A percentile compares a stretch with the other conserved stretches of the same genome.
phyloP scores from a whole-genome alignment of 2,113 vertebrate genomes.

The Anoura caudifer region DNA sequence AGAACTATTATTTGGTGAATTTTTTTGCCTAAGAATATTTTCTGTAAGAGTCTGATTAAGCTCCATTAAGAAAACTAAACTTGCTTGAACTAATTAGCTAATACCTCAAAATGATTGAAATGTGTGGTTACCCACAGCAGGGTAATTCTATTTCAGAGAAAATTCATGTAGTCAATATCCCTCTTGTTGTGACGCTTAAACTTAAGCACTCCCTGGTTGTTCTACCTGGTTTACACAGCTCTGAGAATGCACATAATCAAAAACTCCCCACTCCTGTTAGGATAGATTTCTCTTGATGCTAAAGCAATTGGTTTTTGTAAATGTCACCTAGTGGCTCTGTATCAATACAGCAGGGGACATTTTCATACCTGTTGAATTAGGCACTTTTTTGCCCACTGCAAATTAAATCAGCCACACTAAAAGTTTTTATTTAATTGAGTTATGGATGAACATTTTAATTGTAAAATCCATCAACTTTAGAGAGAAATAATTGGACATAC shows the following conservation, averaged over 20 bases:
- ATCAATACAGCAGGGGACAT: background rate
- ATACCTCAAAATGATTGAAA: constrained; percentile 44
- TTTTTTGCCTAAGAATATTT: constrained; percentile 28
- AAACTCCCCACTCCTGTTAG: background rate
- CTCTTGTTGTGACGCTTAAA: constrained; percentile 10
- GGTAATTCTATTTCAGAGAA: constrained; percentile 28
- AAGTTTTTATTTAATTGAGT: background rate
- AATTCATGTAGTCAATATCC: constrained; percentile 18
- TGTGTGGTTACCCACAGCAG: background rate
- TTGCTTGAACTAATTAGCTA: background rate
- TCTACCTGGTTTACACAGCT: background rate
- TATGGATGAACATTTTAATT: background rate
- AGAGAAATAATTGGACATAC: background rate
- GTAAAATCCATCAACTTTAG: background rate
- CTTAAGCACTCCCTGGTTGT: background rate
- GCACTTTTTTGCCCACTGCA: background rate
- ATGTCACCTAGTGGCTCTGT: background rate
- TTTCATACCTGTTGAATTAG: background rate
- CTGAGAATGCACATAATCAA: background rate
- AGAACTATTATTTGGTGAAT: background rate
- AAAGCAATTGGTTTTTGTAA: constrained; percentile 19
- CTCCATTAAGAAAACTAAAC: background rate
- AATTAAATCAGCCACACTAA: background rate
- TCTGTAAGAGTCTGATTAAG: background rate
- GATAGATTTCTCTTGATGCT: background rate